Base-by-base conservation (phyloP, 2,113 vertebrate species). In the Neolamprologus devosi region DNA sequence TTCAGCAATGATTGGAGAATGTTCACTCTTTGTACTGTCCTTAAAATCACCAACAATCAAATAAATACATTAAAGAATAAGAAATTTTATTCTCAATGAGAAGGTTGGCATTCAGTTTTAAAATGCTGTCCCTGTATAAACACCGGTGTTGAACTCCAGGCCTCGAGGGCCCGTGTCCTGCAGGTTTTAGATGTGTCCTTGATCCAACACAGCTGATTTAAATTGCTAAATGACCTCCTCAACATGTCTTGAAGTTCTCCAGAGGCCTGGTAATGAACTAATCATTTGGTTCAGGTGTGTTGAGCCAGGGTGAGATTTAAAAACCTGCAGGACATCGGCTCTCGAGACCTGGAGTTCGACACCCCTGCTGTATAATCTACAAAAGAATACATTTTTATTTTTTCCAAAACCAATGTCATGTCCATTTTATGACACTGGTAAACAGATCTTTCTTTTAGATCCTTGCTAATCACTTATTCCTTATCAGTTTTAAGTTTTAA, bases 51-150 rank as follows among this genome's bases (percentile, higher is more conserved):
- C 68, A 73, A 16, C 5, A 73, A 26, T 26, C n/a, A 73, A 35
- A 35, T n/a, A 35, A 37, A 21, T 68, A 19, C 7, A 68, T n/a
- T 21, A 35, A 21, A 37, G 33, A 68, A 12, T 65, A 21, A 21
- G 14, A 17, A 28, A 30, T 58, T 17, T 17, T 58, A 58, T 30
- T 58, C 26, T 17, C 26, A 58, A 35, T n/a, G 8, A 40, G 9
- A 6, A 57, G n/a, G 21, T 5, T 40, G 8, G 26, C 26, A 63
- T 82, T 49, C 16, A 73, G 3, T 19, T 84, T 68, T 26, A 19
- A 45, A 73, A 26, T 45, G 21, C 8, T 0, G 0, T 45, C 21
- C 14, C 8, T 73, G 65, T 45, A 70, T 70, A 42, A 23, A 63
- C 17, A 63, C 58, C 4, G 1, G 30, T 63, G 58, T n/a, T 1